Percentiles rank a stretch among this genome's conserved stretches.
Conservation (phyloP, 2,113 vertebrate genomes). For the Chloropsis cyanopogon region DNA sequence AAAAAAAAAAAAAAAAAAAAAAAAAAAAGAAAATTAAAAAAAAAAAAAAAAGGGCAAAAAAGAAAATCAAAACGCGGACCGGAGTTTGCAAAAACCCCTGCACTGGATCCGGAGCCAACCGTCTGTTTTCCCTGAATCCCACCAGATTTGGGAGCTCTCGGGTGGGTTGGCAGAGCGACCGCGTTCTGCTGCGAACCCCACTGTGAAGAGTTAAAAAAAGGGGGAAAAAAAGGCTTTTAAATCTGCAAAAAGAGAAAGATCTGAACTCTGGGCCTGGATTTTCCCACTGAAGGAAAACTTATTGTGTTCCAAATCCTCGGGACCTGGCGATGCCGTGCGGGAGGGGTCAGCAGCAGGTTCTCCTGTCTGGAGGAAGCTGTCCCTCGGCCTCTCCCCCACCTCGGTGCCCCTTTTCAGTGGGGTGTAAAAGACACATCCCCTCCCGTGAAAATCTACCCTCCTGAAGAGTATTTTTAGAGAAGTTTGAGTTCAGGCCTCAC, state of each 20-base stretch:
- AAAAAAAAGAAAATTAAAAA: too few relatives aligned
- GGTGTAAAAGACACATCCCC: neutral
- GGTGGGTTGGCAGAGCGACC: neutral
- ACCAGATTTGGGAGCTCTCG: neutral
- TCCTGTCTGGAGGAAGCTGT: neutral
- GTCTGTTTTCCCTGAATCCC: conserved; percentile 18
- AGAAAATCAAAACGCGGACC: neutral
- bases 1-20: too few relatives aligned
- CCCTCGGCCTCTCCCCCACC: neutral
- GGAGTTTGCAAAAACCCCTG: conserved; percentile 25
- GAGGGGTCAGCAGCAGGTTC: neutral
- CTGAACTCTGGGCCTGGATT: conserved; percentile 28
- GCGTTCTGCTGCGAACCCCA: neutral
- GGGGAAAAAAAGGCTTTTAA: neutral
- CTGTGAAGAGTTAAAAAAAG: conserved; percentile 19
- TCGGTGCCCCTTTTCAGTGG: neutral
- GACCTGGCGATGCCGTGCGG: neutral
- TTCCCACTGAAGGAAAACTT: conserved; percentile 26
- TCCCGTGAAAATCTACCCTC: neutral
- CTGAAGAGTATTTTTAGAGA: conserved; percentile 18
- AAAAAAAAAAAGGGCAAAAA: neutral
- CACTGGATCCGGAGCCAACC: conserved; percentile 35
- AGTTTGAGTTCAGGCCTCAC: conserved; percentile 15
- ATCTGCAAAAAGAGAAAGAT: neutral
- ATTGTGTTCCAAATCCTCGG: neutral